Base-by-base conservation (phyloP, 2,113 vertebrate genomes). In the Microtus oregoni region DNA sequence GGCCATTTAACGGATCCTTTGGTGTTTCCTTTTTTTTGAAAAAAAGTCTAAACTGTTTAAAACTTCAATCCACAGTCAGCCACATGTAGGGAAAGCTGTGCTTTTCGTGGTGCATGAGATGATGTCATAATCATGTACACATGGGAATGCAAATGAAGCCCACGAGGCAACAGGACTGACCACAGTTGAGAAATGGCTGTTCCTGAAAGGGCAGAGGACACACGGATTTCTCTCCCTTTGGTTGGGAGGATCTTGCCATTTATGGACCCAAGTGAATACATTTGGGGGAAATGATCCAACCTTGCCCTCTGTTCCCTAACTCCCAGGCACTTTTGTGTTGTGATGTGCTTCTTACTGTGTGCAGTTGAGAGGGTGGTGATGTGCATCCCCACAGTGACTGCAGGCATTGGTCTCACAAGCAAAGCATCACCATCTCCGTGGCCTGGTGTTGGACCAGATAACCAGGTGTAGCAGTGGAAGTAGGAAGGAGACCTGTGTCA, bases 61-160 rank as follows among this genome's bases (percentile, higher is more conserved):
- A 94, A 78, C 32, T 88, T 8, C 78, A 95, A 67, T 83, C 90
- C n/a, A 65, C 92, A 52, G 50, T 81, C 24, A 73, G 35, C 41
- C 30, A 38, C 82, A 22, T 65, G 77, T 75, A 55, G 61, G 76
- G 20, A 93, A 90, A 77, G 32, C 52, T 75, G 44, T 73, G 55
- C 19, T 44, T 91, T 83, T 94, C 83, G 44, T 58, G 79, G 77
- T 5, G 67, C 47, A 83, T 89, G 94, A 94, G 63, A 91, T 90
- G 47, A 82, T 63, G 38, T 32, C 32, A 3, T 95, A 76, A 95
- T 96, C 65, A 76, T 1, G 2, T 89, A 73, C 77, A 77, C 68
- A 17, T 89, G 95, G 65, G 26, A 67, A 85, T 92, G 79, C 75
- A 95, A 90, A 96, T 81, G 30, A 76, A 94, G 61, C 70, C 35